phyloP scores from a whole-genome alignment of 2,797 vertebrate genomes.

The Amniataba percoides region DNA sequence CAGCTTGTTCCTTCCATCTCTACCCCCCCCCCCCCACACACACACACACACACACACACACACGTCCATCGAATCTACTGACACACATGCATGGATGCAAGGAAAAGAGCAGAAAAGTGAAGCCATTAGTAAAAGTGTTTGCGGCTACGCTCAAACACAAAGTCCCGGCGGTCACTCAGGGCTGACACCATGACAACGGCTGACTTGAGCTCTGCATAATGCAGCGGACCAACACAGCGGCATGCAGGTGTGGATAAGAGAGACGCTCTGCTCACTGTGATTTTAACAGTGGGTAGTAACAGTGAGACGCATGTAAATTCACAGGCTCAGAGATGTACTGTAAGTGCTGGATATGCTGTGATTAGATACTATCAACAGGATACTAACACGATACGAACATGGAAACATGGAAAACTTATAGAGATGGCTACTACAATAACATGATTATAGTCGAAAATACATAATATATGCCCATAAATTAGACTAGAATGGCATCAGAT shows the following conservation, averaged over 20 bases:
- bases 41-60: not conserved
- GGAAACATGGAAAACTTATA: not conserved
- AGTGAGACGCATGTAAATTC: not conserved
- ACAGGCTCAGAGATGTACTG: not conserved
- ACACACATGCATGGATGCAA: not conserved
- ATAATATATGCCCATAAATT: not conserved
- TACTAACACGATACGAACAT: too few relatives aligned
- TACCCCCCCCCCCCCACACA: not conserved
- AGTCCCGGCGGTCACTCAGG: constrained; percentile 55
- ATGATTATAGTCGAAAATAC: not conserved
- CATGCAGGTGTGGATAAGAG: constrained; percentile 36
- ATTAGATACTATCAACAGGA: constrained; percentile 2
- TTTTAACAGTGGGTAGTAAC: constrained; percentile 7
- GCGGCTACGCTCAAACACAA: constrained; percentile 34
- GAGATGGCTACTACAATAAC: too few relatives aligned
- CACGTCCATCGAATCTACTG: not conserved
- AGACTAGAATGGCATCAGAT: not conserved
- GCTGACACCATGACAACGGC: constrained; percentile 67
- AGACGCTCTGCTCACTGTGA: constrained; percentile 3
- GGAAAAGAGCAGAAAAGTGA: constrained; percentile 16
- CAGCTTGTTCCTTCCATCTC: not conserved
- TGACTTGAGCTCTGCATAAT: constrained; percentile 47
- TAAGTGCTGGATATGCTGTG: not conserved
- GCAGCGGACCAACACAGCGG: constrained; percentile 39
- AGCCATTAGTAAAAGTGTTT: constrained; percentile 32